Conservation (phyloP, 1,140 invertebrate genomes). For the Drosophila ironensis region DNA sequence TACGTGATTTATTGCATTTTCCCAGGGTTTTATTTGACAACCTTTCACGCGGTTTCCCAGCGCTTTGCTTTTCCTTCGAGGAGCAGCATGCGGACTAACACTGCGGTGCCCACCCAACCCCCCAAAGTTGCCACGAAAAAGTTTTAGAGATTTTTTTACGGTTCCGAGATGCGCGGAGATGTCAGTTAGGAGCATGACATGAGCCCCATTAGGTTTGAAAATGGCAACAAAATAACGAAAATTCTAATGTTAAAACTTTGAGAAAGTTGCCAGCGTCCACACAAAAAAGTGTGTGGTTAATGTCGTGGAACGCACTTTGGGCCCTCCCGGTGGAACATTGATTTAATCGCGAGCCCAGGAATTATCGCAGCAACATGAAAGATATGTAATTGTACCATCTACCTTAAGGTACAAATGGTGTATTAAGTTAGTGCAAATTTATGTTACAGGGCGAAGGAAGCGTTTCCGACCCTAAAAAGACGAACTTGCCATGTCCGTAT, state of each 20-base stretch:
- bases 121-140: slow-evolving; percentile 2
- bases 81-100: neutral
- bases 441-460: too few species aligned
- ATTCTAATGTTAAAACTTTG: slow-evolving; percentile 8
- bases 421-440: too few species aligned
- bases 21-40: slow-evolving; percentile 72
- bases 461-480: too few species aligned
- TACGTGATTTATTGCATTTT: slow-evolving; percentile 72
- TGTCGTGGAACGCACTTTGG: slow-evolving; percentile 6
- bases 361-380: too few species aligned
- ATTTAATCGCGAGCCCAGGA: too few species aligned
- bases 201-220: slow-evolving; percentile 36
- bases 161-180: neutral
- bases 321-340: neutral
- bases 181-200: slow-evolving; percentile 41
- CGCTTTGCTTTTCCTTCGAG: neutral
- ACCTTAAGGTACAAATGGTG: too few species aligned
- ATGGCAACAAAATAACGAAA: slow-evolving; percentile 43
- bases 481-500: too few species aligned
- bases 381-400: too few species aligned
- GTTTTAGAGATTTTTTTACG: slow-evolving; percentile 16
- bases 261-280: slow-evolving; percentile 12
- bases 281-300: slow-evolving; percentile 6
- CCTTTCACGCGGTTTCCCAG: slow-evolving; percentile 52
- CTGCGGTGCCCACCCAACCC: slow-evolving; percentile 6